Conservation (phyloP, 2,888 invertebrate genomes). For the Parnassius apollo region DNA sequence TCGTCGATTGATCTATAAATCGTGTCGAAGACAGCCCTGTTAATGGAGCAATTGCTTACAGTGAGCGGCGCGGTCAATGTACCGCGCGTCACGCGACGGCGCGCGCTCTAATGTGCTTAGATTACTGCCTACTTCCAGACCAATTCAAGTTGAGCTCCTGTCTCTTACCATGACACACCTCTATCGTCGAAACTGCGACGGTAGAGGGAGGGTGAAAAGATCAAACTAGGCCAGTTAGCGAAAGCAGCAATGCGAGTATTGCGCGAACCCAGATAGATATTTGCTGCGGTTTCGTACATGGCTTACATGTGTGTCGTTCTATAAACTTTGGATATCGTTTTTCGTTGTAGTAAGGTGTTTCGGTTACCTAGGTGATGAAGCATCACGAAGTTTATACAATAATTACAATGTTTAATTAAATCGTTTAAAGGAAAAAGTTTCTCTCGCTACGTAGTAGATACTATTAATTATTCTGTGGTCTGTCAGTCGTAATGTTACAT, state of each 20-base stretch:
- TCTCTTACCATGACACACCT: slow-evolving; percentile 27
- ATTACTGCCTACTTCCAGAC: slow-evolving; percentile 67
- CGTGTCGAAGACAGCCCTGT: slow-evolving; percentile 56
- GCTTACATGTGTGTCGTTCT: slow-evolving; percentile 15
- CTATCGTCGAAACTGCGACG: background rate
- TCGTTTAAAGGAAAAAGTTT: too few species aligned
- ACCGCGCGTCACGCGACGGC: slow-evolving; percentile 73
- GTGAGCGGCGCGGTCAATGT: slow-evolving; percentile 71
- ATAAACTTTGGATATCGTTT: slow-evolving; percentile 19
- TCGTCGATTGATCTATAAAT: slow-evolving; percentile 27
- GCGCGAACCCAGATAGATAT: slow-evolving; percentile 60
- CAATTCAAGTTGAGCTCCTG: slow-evolving; percentile 45
- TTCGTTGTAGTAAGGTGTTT: slow-evolving; percentile 15
- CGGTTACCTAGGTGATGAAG: background rate
- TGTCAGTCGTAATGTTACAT: too few species aligned
- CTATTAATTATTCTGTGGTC: too few species aligned
- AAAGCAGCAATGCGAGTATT: slow-evolving; percentile 50
- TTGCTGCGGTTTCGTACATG: slow-evolving; percentile 59
- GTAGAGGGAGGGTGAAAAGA: slow-evolving; percentile 35
- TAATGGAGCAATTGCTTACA: slow-evolving; percentile 68
- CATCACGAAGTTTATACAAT: background rate
- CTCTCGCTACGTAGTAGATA: too few species aligned
- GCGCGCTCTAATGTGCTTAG: slow-evolving; percentile 74
- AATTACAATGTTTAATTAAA: too few species aligned
- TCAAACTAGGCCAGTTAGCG: slow-evolving; percentile 43